Base-by-base conservation (phyloP, 2,113 vertebrate genomes). In the Anser brachyrhynchus region DNA sequence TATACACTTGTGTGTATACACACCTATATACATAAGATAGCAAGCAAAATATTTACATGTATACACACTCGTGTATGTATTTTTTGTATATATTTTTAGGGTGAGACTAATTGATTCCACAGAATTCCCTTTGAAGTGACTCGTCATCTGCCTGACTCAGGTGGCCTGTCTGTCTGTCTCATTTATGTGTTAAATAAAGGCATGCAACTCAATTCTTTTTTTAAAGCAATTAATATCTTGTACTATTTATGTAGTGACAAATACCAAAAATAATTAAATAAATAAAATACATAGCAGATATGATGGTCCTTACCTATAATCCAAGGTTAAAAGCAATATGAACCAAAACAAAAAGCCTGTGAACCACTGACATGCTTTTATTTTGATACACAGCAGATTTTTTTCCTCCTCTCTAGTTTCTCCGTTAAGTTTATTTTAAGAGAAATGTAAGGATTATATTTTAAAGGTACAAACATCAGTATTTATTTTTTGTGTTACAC, bases 41-140 rank as follows among this genome's bases (percentile, higher is more conserved):
- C 0, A 4, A 72, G 49, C 2, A 86, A 89, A 69, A 39, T 55
- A 57, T 5, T 2, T 59, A 31, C 4, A 18, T 3, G 16, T 25
- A 28, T 18, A 8, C 6, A 29, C 8, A 10, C 0, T 1, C 26
- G 6, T 70, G 12, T 2, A 1, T 66, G 21, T 10, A 58, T 29
- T 2, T 54, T 71, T 37, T 57, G 1, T 35, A 11, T 19, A 1
- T 57, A 11, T 87, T 81, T 87, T 81, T 23, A 57, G n/a, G 7
- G 14, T 46, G 16, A 87, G 9, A 46, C 13, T 55, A 37, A 31
- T 1, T 57, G 19, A 52, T 54, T 81, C 13, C 6, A 2, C 41
- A 28, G 49, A 13, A 15, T 54, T 11, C 17, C 21, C 87, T 25
- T 46, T 78, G 57, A 54, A 64, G 41, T 29, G 15, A 49, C 44